These are phyloP conservation scores for Virgularia gustaviana DNA, from an alignment of 92 coral and sea anemone species.

Conservation along the genomic window DNA sequence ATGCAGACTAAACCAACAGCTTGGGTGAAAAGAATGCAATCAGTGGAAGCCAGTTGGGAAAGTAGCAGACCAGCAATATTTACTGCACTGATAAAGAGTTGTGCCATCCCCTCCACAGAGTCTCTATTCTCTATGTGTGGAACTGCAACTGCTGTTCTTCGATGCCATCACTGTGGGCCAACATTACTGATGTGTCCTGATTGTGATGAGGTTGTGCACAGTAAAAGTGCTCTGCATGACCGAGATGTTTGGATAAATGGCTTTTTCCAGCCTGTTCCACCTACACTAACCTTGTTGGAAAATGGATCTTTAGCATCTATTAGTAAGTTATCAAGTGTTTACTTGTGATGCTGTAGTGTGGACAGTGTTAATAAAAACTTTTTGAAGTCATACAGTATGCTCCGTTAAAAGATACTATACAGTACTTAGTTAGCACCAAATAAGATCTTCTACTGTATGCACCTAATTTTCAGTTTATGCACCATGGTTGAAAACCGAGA, in stretches of 20 bases:
- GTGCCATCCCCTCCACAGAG: slow-evolving; percentile 1
- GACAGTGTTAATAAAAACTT: neutral
- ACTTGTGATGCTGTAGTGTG: neutral
- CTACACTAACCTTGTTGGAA: neutral
- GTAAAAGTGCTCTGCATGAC: slow-evolving; percentile 8
- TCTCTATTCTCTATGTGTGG: slow-evolving; percentile 7
- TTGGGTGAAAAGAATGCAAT: slow-evolving; percentile 14
- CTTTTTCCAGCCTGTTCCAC: slow-evolving; percentile 10
- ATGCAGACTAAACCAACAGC: neutral
- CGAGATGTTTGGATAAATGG: slow-evolving; percentile 22
- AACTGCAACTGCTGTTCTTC: neutral
- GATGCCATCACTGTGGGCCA: slow-evolving; percentile 29
- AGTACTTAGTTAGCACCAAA: too few species aligned
- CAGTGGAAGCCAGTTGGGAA: slow-evolving; percentile 15
- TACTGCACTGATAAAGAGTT: slow-evolving; percentile 6
- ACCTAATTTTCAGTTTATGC: too few species aligned
- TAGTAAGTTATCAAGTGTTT: neutral
- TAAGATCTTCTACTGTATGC: too few species aligned
- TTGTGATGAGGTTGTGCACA: slow-evolving; percentile 4
- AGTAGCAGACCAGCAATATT: slow-evolving; percentile 2
- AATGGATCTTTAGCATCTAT: slow-evolving; percentile 7
- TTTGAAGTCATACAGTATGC: neutral
- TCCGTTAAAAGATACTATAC: neutral
- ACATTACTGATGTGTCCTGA: slow-evolving; percentile 9
- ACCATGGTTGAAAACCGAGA: too few species aligned